A percentile compares a stretch with the other conserved stretches of the same genome.
Evolutionary conservation across 2,888 invertebrate genomes (phyloP).

Genomic region (Colostygia pectinataria): DNA sequence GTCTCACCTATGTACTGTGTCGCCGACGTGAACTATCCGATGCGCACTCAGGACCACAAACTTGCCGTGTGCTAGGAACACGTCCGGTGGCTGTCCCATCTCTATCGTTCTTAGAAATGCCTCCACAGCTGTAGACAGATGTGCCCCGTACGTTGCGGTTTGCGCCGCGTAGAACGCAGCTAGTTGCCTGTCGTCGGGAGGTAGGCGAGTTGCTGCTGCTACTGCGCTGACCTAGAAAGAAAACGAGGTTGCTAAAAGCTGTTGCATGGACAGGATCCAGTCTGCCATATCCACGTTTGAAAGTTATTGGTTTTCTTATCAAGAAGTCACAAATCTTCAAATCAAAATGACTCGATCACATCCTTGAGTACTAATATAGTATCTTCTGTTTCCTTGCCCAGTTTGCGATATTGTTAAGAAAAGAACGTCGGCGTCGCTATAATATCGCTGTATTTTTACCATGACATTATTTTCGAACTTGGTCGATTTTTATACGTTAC

Average conservation of each 20-base stretch:
- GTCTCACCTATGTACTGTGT: conserved; percentile 88
- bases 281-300: too few relatives aligned
- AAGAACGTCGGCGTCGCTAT: too few relatives aligned
- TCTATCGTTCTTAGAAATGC: conserved; percentile 96
- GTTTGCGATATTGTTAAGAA: too few relatives aligned
- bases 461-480: too few relatives aligned
- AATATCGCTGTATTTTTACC: too few relatives aligned
- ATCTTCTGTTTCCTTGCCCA: too few relatives aligned
- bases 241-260: neutral
- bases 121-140: conserved; percentile 94
- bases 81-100: conserved; percentile 96
- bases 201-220: conserved; percentile 80
- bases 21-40: conserved; percentile 96
- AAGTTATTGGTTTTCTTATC: too few relatives aligned
- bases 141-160: conserved; percentile 91
- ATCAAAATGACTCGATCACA: too few relatives aligned
- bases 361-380: too few relatives aligned
- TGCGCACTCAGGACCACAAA: conserved; percentile 97
- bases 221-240: conserved; percentile 73
- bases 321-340: too few relatives aligned
- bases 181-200: conserved; percentile 91
- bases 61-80: conserved; percentile 96
- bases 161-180: conserved; percentile 94
- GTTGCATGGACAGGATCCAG: too few relatives aligned
- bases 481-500: too few relatives aligned